Evolutionary conservation across 2,888 invertebrate species (phyloP), one percentile per base, ranked within the genome.

Genomic region (Abscondita cerata): DNA sequence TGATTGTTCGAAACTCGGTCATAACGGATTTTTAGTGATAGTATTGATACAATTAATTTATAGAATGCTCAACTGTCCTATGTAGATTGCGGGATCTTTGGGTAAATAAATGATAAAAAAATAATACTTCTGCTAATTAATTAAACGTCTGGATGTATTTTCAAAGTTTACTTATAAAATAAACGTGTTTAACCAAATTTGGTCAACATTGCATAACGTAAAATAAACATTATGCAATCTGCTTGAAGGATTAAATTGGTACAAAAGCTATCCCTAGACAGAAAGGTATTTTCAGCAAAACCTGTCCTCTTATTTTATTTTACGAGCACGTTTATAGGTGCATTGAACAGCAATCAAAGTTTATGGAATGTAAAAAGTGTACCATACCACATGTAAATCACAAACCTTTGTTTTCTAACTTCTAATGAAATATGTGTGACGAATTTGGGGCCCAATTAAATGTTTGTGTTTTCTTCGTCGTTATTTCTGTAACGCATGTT

Each of bases 211-310:
- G 33, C 44, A 51, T 44, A 44, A 41, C 11, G 40, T 13, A 51
- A 33, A 44, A 40, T 36, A 18, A 51, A 51, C 19, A 51, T 57
- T 57, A 57, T 50, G 41, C 41, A 50, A 57, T 57, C 57, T 19
- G 13, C 12, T 41, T 51, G 57, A 48, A 55, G 13, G 33, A n/a
- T 13, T 13, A 51, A 40, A 34, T 38, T 59, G 31, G 46, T 52
- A 66, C 68, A 67, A 70, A 44, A 68, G 67, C 65, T 63, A 66
- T 68, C 67, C 54, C 62, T 63, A 66, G 68, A 68, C 70, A 62
- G 64, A 67, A 66, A 66, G 67, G 67, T 66, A 68, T 68, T 66
- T 68, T 66, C 25, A 68, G 68, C 62, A 59, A 25, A 63, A 65
- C 65, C 67, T 60, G 64, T 67, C 66, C 62, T 63, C 59, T 54